These are phyloP conservation scores for Calvadosia cruxmelitensis DNA, from an alignment of 30 jellyfish, hydroid and myxozoan genomes.

Conservation along the genomic window DNA sequence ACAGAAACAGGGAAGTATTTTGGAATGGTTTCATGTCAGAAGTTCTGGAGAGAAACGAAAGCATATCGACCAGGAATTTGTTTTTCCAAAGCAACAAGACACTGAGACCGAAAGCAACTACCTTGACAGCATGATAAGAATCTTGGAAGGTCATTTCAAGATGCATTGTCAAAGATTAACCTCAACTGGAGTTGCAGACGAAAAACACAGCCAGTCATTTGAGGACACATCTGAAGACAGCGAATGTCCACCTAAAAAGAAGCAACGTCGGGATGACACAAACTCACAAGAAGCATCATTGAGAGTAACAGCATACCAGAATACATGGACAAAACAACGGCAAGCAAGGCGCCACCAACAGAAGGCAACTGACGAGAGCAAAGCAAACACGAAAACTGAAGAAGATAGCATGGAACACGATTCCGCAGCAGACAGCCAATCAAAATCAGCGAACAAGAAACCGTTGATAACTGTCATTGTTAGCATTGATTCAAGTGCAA, in stretches of 20 bases:
- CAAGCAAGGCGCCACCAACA: not conserved
- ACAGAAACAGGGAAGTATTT: not conserved
- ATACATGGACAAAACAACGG: not conserved
- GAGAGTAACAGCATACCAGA: not conserved
- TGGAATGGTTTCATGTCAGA: not conserved
- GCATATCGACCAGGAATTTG: not conserved
- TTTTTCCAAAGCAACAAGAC: not conserved
- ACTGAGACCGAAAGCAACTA: not conserved
- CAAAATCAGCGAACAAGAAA: no score
- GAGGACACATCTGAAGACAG: not conserved
- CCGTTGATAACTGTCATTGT: not conserved
- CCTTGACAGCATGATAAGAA: no score
- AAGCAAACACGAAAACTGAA: not conserved
- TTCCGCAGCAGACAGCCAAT: no score
- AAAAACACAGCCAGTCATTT: not conserved
- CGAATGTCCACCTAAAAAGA: not conserved
- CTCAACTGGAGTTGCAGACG: not conserved
- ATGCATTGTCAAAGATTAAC: not conserved
- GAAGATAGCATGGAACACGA: no score
- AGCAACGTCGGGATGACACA: no score
- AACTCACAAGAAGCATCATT: no score
- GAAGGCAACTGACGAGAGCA: not conserved
- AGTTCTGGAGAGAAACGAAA: not conserved
- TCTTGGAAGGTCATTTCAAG: not conserved
- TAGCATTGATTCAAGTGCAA: not conserved